Conservation (phyloP, 2,888 invertebrate species). For the Gandaritis pyraliata region DNA sequence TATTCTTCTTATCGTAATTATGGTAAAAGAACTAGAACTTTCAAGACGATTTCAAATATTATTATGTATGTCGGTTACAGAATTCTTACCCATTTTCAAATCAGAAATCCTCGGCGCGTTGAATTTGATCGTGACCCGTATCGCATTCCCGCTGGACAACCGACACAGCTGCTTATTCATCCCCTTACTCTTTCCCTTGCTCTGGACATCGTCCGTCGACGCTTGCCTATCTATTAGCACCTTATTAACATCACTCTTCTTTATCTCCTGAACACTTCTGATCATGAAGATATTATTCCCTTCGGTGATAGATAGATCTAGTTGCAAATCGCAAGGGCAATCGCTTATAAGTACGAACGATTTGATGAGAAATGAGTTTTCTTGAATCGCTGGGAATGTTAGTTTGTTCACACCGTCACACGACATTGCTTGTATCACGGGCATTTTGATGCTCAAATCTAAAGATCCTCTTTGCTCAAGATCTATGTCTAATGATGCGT, state of each 20-base stretch:
- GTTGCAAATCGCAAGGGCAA: constrained; percentile 67
- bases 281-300: constrained; percentile 66
- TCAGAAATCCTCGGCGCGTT: constrained; percentile 65
- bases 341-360: constrained; percentile 72
- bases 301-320: constrained; percentile 63
- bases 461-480: constrained; percentile 60
- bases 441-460: constrained; percentile 65
- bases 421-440: constrained; percentile 70
- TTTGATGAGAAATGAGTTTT: constrained; percentile 56
- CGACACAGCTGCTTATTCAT: constrained; percentile 69
- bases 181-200: constrained; percentile 58
- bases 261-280: constrained; percentile 71
- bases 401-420: constrained; percentile 70
- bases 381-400: constrained; percentile 62
- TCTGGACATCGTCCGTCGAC: constrained; percentile 52
- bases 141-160: constrained; percentile 68
- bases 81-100: constrained; percentile 57
- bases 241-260: constrained; percentile 68
- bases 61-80: no score
- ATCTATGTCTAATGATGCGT: constrained; percentile 65
- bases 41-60: no score
- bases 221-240: constrained; percentile 62
- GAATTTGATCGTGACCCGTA: constrained; percentile 66
- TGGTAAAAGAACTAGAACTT: no score
- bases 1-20: no score